Base-by-base conservation (phyloP, 2,113 vertebrate genomes). In the Nicator chloris region DNA sequence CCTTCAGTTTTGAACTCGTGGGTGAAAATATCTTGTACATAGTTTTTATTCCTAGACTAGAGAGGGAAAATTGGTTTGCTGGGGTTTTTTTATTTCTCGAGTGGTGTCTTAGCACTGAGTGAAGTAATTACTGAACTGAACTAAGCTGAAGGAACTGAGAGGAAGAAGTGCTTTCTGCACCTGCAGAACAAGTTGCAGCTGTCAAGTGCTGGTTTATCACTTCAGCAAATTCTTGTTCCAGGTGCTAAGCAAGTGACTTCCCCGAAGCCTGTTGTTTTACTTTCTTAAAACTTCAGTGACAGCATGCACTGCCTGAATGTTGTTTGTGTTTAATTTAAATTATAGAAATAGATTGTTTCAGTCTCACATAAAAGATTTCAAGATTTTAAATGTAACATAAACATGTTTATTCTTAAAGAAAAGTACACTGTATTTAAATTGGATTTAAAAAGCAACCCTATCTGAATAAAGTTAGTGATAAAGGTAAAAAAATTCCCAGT, bases 201-300 rank as follows among this genome's bases (percentile, higher is more conserved):
- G 96, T 95, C 94, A 89, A 92, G 77, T 78, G 86, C 64, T 95
- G 95, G 77, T 96, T 95, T 93, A 94, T 94, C 95, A 89, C 95
- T 96, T 96, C 72, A 82, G 91, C 27, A 73, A 70, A 90, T 91
- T 94, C 80, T 88, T 86, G 86, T 90, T 84, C 94, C 96, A 97
- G 96, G 94, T 96, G 95, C 83, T 92, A 82, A 68, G 80, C 77
- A 72, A 97, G 91, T 86, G 65, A 91, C 86, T 97, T 97, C 96
- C 94, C 83, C 6, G 4, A 95, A 93, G 81, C 53, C 64, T 75
- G 72, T 86, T 85, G 65, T 61, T 96, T 94, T 88, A 70, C 76
- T 69, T 72, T 88, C 92, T 84, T 77, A 83, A 86, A 82, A 82
- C 79, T 51, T 94, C 68, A 78, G 14, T 59, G 73, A 63, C 79